A percentile compares a stretch with the other conserved stretches of the same genome.
Conservation (phyloP, 1,140 invertebrate genomes). For the Cataglyphis hispanica region DNA sequence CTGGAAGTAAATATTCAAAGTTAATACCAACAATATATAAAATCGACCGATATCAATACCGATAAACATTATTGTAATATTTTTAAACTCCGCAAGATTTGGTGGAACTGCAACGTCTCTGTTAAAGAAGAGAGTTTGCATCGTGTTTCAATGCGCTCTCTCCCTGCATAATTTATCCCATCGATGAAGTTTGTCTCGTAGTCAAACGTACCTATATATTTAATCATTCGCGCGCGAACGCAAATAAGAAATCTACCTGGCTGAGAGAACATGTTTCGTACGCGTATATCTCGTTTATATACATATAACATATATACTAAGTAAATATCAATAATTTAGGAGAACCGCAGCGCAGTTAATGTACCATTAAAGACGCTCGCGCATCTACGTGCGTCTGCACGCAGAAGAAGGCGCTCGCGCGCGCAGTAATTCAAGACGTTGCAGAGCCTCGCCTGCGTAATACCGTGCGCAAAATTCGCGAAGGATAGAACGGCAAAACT, state of each 20-base stretch:
- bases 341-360: constrained; percentile 37
- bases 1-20: too few species aligned
- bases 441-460: constrained; percentile 49
- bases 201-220: neutral
- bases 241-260: constrained; percentile 5
- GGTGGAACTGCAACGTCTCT: too few species aligned
- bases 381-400: neutral
- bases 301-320: neutral
- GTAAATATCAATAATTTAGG: constrained; percentile 65
- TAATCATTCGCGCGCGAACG: constrained; percentile 14
- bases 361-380: constrained; percentile 35
- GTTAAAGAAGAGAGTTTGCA: neutral
- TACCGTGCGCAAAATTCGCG: constrained; percentile 51
- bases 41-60: too few species aligned
- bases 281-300: constrained; percentile 11
- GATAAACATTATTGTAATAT: too few species aligned
- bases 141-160: neutral
- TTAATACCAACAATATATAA: too few species aligned
- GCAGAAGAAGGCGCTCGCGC: constrained; percentile 9
- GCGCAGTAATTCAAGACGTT: constrained; percentile 50
- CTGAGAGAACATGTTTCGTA: constrained; percentile 26
- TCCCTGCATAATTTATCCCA: neutral
- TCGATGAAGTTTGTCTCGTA: constrained; percentile 15
- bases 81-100: neutral
- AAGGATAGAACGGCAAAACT: constrained; percentile 55